Base-by-base conservation (phyloP, 2,888 invertebrate genomes). In the Oscheius onirici region DNA sequence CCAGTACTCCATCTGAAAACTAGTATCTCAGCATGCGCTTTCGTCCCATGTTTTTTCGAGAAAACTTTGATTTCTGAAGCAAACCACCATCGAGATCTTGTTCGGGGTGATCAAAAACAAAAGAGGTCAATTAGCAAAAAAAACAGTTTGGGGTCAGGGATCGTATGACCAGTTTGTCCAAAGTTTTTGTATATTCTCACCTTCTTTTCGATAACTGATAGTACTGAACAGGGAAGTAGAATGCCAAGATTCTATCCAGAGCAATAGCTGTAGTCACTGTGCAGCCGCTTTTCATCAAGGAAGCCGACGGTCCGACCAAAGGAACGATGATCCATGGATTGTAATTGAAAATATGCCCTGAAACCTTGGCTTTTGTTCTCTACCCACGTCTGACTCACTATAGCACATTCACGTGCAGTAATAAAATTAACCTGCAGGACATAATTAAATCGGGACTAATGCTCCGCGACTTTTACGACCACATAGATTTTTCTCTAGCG, bases 221-320 rank as follows among this genome's bases (percentile, higher is more conserved):
- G 60, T 76, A 76, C 40, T 57, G 46, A 10, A 69, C 51, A 41
- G 76, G 76, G 44, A 65, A 71, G 43, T 71, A 76, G 34, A 76
- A 65, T 20, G 76, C 76, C 15, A 73, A 26, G 51, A 76, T 66
- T 17, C 76, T 67, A 54, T 76, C 76, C 28, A 73, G 34, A 0
- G 76, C 76, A 6, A 76, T 76, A 24, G 73, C 73, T 13, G 76
- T 73, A 1, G 76, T 76, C 20, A 76, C 66, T 0, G 76, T 76
- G 43, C 76, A 76, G 13, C 76, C 76, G n/a, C 68, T 68, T 60
- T 76, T 76, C 76, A 76, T 76, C 26, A 76, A 66, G 1, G 76
- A 67, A 1, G 76, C 76, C 2, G 76, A 72, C 1, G 76, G 76
- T 22, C 73, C 73, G 40, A 63, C 69, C 15, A 76, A 52, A 28